Evolutionary conservation across 2,888 invertebrate genomes (phyloP).

Genomic region (Caenorhabditis becei): DNA sequence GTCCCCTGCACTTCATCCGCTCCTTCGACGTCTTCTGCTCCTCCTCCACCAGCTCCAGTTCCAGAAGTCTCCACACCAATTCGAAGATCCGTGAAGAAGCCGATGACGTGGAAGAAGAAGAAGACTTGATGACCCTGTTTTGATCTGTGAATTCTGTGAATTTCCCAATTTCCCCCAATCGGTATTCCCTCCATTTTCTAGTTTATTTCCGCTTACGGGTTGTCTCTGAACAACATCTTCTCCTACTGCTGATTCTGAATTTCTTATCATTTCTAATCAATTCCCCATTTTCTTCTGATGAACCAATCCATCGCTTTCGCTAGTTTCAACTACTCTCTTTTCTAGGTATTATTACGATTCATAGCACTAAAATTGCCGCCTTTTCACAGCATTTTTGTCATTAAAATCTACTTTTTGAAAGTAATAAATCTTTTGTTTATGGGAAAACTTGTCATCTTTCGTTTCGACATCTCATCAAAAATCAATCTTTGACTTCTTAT

Average conservation of each 20-base stretch:
- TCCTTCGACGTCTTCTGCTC: neutral
- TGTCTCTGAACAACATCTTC: neutral
- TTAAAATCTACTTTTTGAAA: too few relatives aligned
- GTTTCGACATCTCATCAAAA: too few relatives aligned
- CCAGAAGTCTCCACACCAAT: too few relatives aligned
- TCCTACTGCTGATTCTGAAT: neutral
- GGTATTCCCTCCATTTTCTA: constrained; percentile 2
- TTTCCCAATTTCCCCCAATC: neutral
- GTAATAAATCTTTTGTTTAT: too few relatives aligned
- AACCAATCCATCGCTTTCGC: too few relatives aligned
- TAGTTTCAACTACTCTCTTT: too few relatives aligned
- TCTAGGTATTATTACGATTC: too few relatives aligned
- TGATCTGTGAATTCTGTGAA: constrained; percentile 27
- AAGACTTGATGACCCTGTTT: neutral
- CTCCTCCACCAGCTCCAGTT: neutral
- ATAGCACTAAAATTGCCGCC: too few relatives aligned
- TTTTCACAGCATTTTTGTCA: too few relatives aligned
- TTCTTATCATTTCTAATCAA: neutral
- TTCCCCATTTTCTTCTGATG: too few relatives aligned
- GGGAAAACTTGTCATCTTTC: too few relatives aligned
- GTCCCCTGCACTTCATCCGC: neutral
- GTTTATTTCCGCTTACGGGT: constrained; percentile 18
- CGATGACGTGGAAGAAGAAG: constrained; percentile 7
- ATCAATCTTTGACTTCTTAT: too few relatives aligned
- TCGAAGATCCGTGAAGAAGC: constrained; percentile 35